These are phyloP conservation scores for Rhinogobius similis DNA, from an alignment of 2,113 vertebrate genomes.

Conservation along the genomic window DNA sequence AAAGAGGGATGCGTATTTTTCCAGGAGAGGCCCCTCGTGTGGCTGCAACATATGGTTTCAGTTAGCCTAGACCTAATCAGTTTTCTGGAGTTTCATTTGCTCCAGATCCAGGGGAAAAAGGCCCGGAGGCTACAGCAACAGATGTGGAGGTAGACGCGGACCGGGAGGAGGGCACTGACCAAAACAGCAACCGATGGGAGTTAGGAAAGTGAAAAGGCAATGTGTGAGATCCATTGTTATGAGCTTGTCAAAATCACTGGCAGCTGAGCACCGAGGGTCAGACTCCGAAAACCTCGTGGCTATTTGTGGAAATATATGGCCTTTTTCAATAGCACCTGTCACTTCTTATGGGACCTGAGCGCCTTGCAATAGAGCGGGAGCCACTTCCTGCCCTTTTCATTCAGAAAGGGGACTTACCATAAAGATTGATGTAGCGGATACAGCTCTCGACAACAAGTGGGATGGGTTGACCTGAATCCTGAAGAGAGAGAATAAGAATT, in stretches of 20 bases:
- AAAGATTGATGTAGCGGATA: slow-evolving; percentile 95
- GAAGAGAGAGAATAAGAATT: slow-evolving; percentile 12
- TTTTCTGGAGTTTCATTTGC: slow-evolving; percentile 77
- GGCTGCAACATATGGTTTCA: slow-evolving; percentile 69
- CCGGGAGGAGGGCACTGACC: slow-evolving; percentile 30
- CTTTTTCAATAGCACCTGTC: slow-evolving; percentile 28
- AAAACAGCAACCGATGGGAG: slow-evolving; percentile 43
- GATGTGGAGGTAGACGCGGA: slow-evolving; percentile 64
- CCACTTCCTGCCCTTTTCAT: slow-evolving; percentile 20
- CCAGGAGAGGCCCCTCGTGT: slow-evolving; percentile 53
- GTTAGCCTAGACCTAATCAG: slow-evolving; percentile 71
- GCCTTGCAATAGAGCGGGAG: slow-evolving; percentile 14
- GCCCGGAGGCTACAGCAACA: slow-evolving; percentile 58
- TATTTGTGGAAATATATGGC: slow-evolving; percentile 45
- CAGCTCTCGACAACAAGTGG: slow-evolving; percentile 97
- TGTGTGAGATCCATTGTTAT: slow-evolving; percentile 53
- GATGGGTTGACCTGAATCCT: slow-evolving; percentile 88
- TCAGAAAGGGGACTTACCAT: slow-evolving; percentile 81
- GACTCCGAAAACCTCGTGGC: slow-evolving; percentile 12
- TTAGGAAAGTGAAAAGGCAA: slow-evolving; percentile 49
- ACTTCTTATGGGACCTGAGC: slow-evolving; percentile 18
- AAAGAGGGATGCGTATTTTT: slow-evolving; percentile 57
- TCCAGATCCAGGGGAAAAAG: slow-evolving; percentile 63
- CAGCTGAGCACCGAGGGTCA: slow-evolving; percentile 43
- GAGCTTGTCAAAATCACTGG: slow-evolving; percentile 39